These are phyloP conservation scores for Nymphalis urticae DNA, from an alignment of 2,888 invertebrate species.

Conservation along the genomic window DNA sequence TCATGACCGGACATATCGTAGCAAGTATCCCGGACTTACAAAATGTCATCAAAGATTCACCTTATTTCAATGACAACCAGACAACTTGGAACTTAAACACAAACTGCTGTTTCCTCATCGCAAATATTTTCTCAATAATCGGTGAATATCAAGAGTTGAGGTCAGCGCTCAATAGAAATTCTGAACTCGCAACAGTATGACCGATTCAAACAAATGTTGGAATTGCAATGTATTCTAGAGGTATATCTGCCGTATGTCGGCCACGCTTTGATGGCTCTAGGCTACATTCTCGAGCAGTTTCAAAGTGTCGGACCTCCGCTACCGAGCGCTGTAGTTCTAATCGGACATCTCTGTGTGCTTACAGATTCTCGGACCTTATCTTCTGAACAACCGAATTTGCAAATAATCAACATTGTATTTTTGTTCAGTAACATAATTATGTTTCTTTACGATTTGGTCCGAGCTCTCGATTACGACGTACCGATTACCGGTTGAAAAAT, in stretches of 20 bases:
- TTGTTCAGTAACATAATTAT: slow-evolving; percentile 58
- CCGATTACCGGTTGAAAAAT: slow-evolving; percentile 24
- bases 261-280: slow-evolving; percentile 63
- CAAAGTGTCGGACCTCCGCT: slow-evolving; percentile 55
- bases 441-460: slow-evolving; percentile 59
- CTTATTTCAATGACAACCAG: slow-evolving; percentile 1
- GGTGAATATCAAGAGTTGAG: slow-evolving; percentile 52
- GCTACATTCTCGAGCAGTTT: slow-evolving; percentile 66
- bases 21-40: slow-evolving; percentile 30
- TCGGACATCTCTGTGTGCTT: slow-evolving; percentile 64
- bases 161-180: slow-evolving; percentile 19
- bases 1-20: slow-evolving; percentile 48
- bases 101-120: slow-evolving; percentile 48
- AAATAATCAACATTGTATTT: slow-evolving; percentile 58
- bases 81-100: slow-evolving; percentile 27
- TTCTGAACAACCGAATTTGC: slow-evolving; percentile 50
- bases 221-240: slow-evolving; percentile 43
- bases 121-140: slow-evolving; percentile 50
- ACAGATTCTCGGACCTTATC: slow-evolving; percentile 55
- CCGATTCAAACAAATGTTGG: slow-evolving; percentile 47
- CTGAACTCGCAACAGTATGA: slow-evolving; percentile 19
- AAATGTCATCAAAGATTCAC: slow-evolving; percentile 10
- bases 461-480: slow-evolving; percentile 31
- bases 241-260: slow-evolving; percentile 61
- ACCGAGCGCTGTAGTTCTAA: slow-evolving; percentile 63